Base-by-base conservation (phyloP, 2,888 invertebrate genomes). In the Chromoteleia sp. region DNA sequence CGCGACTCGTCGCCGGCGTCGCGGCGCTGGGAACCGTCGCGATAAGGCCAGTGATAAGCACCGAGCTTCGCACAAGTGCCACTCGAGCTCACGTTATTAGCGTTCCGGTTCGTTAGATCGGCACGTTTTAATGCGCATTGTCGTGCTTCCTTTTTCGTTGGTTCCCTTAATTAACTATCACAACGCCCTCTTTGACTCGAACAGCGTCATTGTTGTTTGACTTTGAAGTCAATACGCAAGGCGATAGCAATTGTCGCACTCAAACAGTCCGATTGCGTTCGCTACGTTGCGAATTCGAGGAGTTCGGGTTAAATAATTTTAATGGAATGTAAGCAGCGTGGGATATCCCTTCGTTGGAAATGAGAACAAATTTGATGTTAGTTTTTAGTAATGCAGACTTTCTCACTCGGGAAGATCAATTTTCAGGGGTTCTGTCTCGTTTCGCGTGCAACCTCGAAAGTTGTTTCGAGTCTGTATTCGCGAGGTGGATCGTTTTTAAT, bases 31-130 rank as follows among this genome's bases (percentile, higher is more conserved):
- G 73, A 82, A 81, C 81, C 71, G 43, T 76, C 29, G 67, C 77
- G 77, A 83, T 81, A 83, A 75, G 73, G 77, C 65, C 59, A 63
- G 54, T 77, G 80, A 83, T 77, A 77, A 83, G 81, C 81, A 75
- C 59, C 73, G 8, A 39, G 63, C 81, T 63, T 71, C 52, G 36
- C 56, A 80, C 81, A 81, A 86, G 86, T 84, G 85, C 81, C 80
- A 52, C 74, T 81, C 70, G 74, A 85, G 79, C 86, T 88, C 89
- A 88, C 89, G 84, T 90, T 88, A 89, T 90, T 90, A 90, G 88
- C 85, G 88, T 85, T 84, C 83, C 84, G 85, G 85, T 86, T 86
- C 87, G 86, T 85, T 85, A 87, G 84, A 81, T 83, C 85, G 83
- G 81, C 85, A 82, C 86, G 86, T 85, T 85, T 84, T 82, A 83